phyloP scores from a whole-genome alignment of 2,113 vertebrate species.

The Trichechus manatus region DNA sequence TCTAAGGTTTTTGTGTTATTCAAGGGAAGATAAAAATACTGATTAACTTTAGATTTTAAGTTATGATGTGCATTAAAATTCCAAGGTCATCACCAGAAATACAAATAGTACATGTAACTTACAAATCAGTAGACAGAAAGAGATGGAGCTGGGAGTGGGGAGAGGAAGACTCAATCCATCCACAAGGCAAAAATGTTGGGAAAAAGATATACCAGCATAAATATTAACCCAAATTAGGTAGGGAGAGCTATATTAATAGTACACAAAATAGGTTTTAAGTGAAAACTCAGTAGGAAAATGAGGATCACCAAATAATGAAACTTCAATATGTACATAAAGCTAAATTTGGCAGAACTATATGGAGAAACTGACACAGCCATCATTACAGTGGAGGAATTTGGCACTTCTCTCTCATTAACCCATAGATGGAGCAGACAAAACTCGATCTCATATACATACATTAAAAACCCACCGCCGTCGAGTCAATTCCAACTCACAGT shows the following conservation, averaged over 20 bases:
- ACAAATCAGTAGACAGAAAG: background rate
- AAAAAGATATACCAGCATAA: background rate
- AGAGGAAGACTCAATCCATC: background rate
- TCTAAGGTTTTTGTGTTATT: background rate
- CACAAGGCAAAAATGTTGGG: background rate
- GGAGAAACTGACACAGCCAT: background rate
- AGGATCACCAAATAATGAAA: background rate
- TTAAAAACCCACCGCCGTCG: no score
- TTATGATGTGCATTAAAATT: background rate
- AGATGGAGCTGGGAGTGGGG: background rate
- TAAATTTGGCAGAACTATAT: background rate
- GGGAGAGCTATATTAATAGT: background rate
- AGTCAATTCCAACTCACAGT: no score
- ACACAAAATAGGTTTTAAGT: background rate
- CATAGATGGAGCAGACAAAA: background rate
- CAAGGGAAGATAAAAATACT: background rate
- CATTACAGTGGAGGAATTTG: background rate
- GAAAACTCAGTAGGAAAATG: background rate
- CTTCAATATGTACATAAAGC: background rate
- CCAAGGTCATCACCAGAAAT: background rate
- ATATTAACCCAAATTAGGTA: background rate
- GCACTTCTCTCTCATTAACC: background rate
- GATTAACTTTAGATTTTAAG: slow-evolving; percentile 32
- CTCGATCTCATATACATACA: background rate
- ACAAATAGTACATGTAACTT: background rate